Evolutionary conservation across 2,888 invertebrate species (phyloP).

Genomic region (Caenorhabditis sulstoni): DNA sequence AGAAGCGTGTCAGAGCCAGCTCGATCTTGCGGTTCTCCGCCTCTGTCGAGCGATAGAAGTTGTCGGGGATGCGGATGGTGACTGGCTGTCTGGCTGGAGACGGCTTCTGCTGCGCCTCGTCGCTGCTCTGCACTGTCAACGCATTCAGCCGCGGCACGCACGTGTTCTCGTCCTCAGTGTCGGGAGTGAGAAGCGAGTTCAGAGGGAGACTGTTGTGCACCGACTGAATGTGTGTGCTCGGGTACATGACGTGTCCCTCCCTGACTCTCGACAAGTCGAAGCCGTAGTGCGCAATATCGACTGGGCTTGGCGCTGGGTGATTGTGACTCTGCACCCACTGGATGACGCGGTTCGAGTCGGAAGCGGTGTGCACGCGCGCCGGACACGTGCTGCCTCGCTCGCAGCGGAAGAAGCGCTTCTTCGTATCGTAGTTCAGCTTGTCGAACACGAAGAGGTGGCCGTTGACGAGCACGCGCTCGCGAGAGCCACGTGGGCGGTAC

Average conservation of each 20-base stretch:
- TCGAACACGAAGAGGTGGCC: constrained; percentile 26
- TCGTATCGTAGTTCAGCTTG: constrained; percentile 31
- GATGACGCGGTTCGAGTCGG: constrained; percentile 22
- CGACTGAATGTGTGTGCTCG: not conserved
- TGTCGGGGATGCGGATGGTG: constrained; percentile 3
- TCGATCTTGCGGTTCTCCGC: constrained; percentile 9
- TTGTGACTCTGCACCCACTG: constrained; percentile 25
- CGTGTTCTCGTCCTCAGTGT: constrained; percentile 6
- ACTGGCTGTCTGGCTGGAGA: not conserved
- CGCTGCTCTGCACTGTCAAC: not conserved
- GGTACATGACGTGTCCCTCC: constrained; percentile 1
- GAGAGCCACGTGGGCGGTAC: constrained; percentile 19
- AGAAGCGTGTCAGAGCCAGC: constrained; percentile 3
- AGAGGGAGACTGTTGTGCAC: too few relatives aligned
- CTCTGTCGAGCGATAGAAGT: not conserved
- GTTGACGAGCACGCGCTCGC: constrained; percentile 30
- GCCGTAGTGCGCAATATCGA: not conserved
- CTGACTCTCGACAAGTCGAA: constrained; percentile 7
- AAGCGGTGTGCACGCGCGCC: constrained; percentile 30
- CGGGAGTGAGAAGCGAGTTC: constrained; percentile 15
- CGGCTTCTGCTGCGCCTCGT: too few relatives aligned
- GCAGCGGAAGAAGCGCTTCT: constrained; percentile 44
- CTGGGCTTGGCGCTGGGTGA: not conserved
- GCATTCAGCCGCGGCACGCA: not conserved
- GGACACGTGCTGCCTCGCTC: constrained; percentile 31